Evolutionary conservation across 2,113 vertebrate genomes (phyloP), one percentile per base, ranked within the genome.

Genomic region (Corydoras sp.): DNA sequence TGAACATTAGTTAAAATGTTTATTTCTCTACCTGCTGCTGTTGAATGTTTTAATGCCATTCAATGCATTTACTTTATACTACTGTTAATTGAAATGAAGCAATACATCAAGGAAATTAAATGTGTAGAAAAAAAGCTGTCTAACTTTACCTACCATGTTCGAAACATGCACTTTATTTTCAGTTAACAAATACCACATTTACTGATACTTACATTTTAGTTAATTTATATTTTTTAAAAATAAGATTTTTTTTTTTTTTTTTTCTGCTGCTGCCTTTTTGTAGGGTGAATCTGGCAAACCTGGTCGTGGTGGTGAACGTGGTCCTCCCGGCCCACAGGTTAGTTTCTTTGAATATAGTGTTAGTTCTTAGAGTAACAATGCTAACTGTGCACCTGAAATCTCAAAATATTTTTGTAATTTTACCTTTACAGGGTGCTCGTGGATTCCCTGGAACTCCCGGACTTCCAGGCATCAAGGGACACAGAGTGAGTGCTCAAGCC

Each of bases 251-350:
- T 43, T 2, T 0, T 2, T 2, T 43, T 5, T 43, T 2, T 43
- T 8, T 50, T 9, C 66, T 54, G 71, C 62, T 77, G 70, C 13
- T 80, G 51, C 75, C 73, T 63, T 43, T 15, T 8, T 51, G 48
- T 69, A 98, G 97, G 97, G 96, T 85, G 96, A 99, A 92, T 90
- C 95, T 89, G 97, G 97, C 77, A 98, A 98, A 70, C 93, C 95
- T 2, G 97, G 97, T 62, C 95, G 95, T 3, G 29, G 73, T 0
- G 97, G 97, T 69, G 97, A 98, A 77, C 94, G 96, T 0, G 97
- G 97, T 71, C 88, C 96, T 68, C 68, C 95, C 0, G 97, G 97
- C 24, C 89, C 97, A 77, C 97, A 99, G 95, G 97, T 99, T 79
- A 90, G 87, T 74, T 31, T 50, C 13, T 14, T 24, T 56, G 1